Evolutionary conservation across 2,113 vertebrate genomes (phyloP), one percentile per base, ranked within the genome.

Genomic region (Raja brachyura): DNA sequence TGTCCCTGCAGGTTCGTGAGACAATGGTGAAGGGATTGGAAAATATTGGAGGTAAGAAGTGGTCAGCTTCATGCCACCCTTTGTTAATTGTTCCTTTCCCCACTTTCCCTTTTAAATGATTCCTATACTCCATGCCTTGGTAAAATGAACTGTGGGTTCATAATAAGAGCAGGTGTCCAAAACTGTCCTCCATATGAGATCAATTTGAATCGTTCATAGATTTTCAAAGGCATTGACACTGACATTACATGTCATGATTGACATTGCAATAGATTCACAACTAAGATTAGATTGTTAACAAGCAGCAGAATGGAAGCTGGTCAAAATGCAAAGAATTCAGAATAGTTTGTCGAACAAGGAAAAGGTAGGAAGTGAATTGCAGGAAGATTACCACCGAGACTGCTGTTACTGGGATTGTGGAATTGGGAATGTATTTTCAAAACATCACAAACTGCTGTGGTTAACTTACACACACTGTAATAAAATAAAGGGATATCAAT

Each of bases 1-100:
- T 95, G 93, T 78, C 86, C 94, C 95, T 94, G 93, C 95, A 99
- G 98, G 97, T 98, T 93, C 96, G 97, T 95, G 98, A 99, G 95
- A 99, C 98, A 0, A 20, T 98, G 48, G 94, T 96, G 54, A 95
- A 96, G 93, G 98, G 98, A 93, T 95, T 99, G 93, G 97, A 97
- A 95, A 99, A 98, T 66, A 97, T 98, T 56, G 98, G 98, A 95
- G 98, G 98, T 99, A 97, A 96, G 96, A 81, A 94, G 20, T 8
- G 28, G 56, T 86, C 28, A 14, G 28, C 83, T 61, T 86, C 4
- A 61, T n/a, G 56, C 22, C 28, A 61, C 7, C 56, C 3, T 61
- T 86, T 56, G 28, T 86, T 16, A 39, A 5, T 31, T 31, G 59
- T 88, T 25, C 56, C n/a, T 63, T n/a, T n/a, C 79, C 22, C 48